Base-by-base conservation (phyloP, 2,797 vertebrate species). In the Chaunax sp. region DNA sequence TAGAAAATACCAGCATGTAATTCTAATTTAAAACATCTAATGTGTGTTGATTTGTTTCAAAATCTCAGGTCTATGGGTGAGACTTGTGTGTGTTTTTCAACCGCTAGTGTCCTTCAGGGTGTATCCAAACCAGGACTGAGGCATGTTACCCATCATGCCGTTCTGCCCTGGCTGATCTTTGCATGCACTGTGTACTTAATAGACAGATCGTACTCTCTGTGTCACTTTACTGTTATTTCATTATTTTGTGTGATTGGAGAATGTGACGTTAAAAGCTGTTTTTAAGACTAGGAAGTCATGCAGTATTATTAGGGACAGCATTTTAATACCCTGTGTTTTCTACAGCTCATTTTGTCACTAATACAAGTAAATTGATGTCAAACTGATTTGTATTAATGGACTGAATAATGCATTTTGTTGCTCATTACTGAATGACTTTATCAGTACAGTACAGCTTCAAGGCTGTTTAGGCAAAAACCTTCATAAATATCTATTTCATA, bases 111-210 rank as follows among this genome's bases (percentile, higher is more conserved):
- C 62, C 66, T 78, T 77, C 52, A 63, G 64, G 57, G n/a, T 73
- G 26, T 76, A 75, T 72, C 58, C 28, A 41, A 58, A 58, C 38
- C 76, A 43, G 38, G 50, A 61, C 64, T 15, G 54, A 55, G 22
- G 61, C 30, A 37, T 54, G 64, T n/a, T 16, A 56, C 62, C 59
- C 55, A 19, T 65, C 51, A 56, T 33, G 40, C 61, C 75, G 63
- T 22, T 54, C 53, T 62, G 63, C 41, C 62, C 67, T 65, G 59
- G 38, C 69, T 73, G 46, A 49, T 77, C 28, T 56, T 62, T 82
- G 73, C 80, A 77, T 81, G 71, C 49, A 14, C 76, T 84, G 25
- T 58, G n/a, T n/a, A n/a, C n/a, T n/a, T n/a, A n/a, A n/a, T n/a
- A n/a, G n/a, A n/a, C 59, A 79, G 63, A 57, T 43, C 75, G 58